These are phyloP conservation scores for Malthinus seriepunctatus DNA, from an alignment of 2,888 invertebrate genomes.

Conservation along the genomic window DNA sequence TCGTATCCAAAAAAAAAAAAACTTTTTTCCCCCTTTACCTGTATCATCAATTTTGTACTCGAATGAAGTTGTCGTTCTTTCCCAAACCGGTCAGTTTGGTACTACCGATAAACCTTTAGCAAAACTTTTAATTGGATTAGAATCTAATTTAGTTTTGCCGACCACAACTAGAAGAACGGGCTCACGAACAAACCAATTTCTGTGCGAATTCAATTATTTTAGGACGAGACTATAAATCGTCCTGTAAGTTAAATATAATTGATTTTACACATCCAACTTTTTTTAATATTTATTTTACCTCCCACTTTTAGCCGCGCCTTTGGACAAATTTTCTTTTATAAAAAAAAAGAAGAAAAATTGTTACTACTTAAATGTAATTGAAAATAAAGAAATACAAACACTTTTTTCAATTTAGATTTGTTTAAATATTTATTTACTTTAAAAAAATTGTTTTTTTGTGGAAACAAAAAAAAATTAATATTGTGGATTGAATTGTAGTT, in stretches of 20 bases:
- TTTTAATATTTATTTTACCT: constrained; percentile 1
- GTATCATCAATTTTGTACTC: constrained; percentile 49
- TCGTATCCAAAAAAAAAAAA: neutral
- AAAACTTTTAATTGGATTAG: constrained; percentile 58
- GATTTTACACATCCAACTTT: constrained; percentile 19
- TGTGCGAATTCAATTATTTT: constrained; percentile 37
- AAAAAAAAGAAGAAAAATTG: no score
- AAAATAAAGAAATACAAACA: no score
- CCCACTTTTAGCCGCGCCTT: no score
- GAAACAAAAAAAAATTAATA: no score
- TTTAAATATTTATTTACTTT: no score
- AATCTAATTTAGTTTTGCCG: constrained; percentile 56
- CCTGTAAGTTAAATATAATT: constrained; percentile 29
- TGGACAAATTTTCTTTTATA: no score
- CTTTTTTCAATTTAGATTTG: no score
- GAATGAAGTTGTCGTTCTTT: constrained; percentile 36
- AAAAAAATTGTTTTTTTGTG: no score
- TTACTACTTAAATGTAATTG: no score
- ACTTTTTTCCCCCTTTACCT: constrained; percentile 18
- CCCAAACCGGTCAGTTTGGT: constrained; percentile 36
- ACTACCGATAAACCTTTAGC: constrained; percentile 46
- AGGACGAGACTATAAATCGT: constrained; percentile 32
- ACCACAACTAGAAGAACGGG: constrained; percentile 46
- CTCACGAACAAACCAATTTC: constrained; percentile 51
- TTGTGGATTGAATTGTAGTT: neutral